phyloP scores from a whole-genome alignment of 1,140 invertebrate species.

The Cydia pomonella region DNA sequence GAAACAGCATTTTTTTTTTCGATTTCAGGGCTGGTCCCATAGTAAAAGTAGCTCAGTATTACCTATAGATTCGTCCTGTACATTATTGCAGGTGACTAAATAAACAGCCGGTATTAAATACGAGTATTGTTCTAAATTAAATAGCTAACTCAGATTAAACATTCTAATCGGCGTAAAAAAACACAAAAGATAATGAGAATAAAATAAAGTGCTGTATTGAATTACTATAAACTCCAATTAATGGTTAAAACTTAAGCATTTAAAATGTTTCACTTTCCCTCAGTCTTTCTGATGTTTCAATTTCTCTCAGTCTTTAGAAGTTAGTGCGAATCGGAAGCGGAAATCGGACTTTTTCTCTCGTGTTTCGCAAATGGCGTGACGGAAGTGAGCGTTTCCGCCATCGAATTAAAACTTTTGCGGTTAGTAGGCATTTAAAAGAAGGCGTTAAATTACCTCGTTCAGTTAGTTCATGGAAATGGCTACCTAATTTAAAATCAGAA shows the following conservation, averaged over 20 bases:
- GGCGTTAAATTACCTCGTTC: neutral
- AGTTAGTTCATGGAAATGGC: neutral
- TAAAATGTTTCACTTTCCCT: neutral
- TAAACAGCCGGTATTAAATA: too few relatives aligned
- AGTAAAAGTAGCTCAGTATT: too few relatives aligned
- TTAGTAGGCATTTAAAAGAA: neutral
- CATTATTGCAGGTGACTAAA: too few relatives aligned
- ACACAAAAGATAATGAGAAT: too few relatives aligned
- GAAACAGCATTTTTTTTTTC: too few relatives aligned
- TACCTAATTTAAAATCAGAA: neutral
- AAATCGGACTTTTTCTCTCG: conserved; percentile 12
- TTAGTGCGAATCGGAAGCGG: conserved; percentile 6
- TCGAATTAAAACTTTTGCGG: conserved; percentile 7
- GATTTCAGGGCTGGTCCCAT: too few relatives aligned
- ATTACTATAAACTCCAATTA: neutral
- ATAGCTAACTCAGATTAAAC: too few relatives aligned
- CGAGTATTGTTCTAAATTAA: too few relatives aligned
- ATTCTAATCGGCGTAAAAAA: too few relatives aligned
- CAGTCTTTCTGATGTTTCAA: neutral
- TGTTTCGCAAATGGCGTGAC: conserved; percentile 13
- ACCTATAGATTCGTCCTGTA: too few relatives aligned
- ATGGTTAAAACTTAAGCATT: neutral
- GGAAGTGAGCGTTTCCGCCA: conserved; percentile 1
- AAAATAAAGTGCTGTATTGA: neutral
- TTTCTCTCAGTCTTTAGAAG: neutral